phyloP scores from a whole-genome alignment of 2,797 vertebrate genomes.

The Hydrolagus colliei region DNA sequence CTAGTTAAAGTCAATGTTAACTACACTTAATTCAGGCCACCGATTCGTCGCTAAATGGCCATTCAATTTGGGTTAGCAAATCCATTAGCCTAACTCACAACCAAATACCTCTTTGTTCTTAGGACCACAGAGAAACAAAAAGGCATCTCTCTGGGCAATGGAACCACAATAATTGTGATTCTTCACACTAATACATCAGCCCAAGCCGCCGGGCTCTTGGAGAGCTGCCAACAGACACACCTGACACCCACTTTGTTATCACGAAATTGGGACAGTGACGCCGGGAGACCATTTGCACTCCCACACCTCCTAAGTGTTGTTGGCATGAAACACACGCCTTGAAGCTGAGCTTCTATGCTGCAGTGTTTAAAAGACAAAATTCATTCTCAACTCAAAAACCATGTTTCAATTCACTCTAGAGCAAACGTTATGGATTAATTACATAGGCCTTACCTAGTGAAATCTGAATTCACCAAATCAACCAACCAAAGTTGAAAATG shows the following conservation, averaged over 20 bases:
- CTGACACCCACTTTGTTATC: not conserved
- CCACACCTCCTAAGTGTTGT: not conserved
- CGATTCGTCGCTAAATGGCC: no score
- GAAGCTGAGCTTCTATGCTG: not conserved
- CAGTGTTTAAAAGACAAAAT: slow-evolving; percentile 14
- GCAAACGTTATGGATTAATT: slow-evolving; percentile 3
- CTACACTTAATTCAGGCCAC: no score
- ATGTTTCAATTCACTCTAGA: not conserved
- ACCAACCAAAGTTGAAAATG: not conserved
- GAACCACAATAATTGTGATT: no score
- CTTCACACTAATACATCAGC: not conserved
- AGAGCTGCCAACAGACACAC: not conserved
- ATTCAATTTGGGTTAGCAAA: no score
- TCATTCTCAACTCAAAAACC: not conserved
- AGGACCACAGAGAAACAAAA: no score
- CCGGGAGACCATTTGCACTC: not conserved
- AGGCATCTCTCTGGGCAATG: no score
- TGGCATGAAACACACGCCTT: not conserved
- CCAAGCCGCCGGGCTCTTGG: not conserved
- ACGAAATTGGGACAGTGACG: not conserved
- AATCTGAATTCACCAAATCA: not conserved
- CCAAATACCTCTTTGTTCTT: no score
- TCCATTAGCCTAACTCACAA: no score
- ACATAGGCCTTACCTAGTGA: not conserved
- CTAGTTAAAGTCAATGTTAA: no score